A percentile compares a stretch with the other conserved stretches of the same genome.
Conservation (phyloP, 2,113 vertebrate species). For the Aramus guarauna region DNA sequence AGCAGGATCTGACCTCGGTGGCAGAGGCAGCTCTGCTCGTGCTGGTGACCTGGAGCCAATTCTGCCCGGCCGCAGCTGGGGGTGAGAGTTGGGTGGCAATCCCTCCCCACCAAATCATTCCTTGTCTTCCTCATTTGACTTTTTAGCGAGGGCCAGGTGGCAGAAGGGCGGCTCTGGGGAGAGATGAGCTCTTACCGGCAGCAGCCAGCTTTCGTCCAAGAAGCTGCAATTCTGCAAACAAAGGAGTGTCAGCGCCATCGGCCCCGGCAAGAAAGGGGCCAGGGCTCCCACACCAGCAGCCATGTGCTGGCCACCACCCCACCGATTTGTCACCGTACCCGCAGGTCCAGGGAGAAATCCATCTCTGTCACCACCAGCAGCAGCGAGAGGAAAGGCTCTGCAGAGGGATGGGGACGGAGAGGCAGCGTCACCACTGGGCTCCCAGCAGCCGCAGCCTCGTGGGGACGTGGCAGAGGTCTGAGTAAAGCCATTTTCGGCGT, state of each 20-base stretch:
- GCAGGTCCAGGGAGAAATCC: conserved; percentile 79
- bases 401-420: not conserved
- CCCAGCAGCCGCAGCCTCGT: not conserved
- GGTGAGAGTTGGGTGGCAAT: rapidly evolving
- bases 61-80: not conserved
- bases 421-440: rapidly evolving
- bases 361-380: conserved; percentile 78
- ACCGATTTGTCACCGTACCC: conserved; percentile 57
- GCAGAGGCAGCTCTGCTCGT: not conserved
- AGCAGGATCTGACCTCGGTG: not conserved
- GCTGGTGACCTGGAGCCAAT: not conserved
- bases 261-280: rapidly evolving
- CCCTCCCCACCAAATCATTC: not conserved
- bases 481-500: not conserved
- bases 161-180: rapidly evolving
- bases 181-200: conserved; percentile 66
- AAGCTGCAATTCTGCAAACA: conserved; percentile 82
- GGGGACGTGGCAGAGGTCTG: not conserved
- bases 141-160: not conserved
- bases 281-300: rapidly evolving
- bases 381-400: conserved; percentile 82
- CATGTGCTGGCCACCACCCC: not conserved
- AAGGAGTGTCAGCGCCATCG: not conserved
- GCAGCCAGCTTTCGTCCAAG: conserved; percentile 83
- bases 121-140: not conserved